Evolutionary conservation across 2,113 vertebrate genomes (phyloP).

Genomic region (Artemisiospiza belli): DNA sequence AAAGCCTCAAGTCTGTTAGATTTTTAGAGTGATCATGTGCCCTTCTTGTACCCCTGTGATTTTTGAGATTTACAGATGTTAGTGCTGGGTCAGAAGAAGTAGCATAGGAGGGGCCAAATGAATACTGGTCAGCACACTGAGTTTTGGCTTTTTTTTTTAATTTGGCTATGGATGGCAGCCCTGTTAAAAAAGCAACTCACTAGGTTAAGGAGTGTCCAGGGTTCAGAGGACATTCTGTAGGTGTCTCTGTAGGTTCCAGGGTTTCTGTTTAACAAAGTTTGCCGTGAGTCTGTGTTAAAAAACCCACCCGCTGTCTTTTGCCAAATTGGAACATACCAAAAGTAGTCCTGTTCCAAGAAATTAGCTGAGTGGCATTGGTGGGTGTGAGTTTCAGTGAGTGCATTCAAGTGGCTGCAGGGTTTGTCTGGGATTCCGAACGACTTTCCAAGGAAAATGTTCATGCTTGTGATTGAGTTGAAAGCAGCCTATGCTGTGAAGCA

Average conservation of each 20-base stretch:
- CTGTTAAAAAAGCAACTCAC: neutral
- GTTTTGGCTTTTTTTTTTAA: neutral
- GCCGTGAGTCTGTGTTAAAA: neutral
- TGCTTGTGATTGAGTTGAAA: neutral
- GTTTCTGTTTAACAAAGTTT: conserved; percentile 4
- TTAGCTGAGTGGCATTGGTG: fast-evolving
- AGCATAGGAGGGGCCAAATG: neutral
- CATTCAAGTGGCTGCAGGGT: neutral
- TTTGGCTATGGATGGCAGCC: neutral
- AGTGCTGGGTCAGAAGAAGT: neutral
- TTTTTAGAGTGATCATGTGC: neutral
- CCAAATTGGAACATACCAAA: neutral
- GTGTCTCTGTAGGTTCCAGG: neutral
- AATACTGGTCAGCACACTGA: neutral
- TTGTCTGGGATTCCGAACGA: neutral
- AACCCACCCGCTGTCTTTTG: neutral
- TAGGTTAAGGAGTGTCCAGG: neutral
- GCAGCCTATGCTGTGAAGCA: neutral
- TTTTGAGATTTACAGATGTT: neutral
- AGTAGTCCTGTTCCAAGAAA: neutral
- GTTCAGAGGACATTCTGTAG: neutral
- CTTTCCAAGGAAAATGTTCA: neutral
- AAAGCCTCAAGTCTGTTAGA: neutral
- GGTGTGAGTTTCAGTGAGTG: neutral
- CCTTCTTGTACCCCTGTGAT: neutral